phyloP scores from a whole-genome alignment of 2,888 invertebrate species.

The Lasioglossum calceatum region DNA sequence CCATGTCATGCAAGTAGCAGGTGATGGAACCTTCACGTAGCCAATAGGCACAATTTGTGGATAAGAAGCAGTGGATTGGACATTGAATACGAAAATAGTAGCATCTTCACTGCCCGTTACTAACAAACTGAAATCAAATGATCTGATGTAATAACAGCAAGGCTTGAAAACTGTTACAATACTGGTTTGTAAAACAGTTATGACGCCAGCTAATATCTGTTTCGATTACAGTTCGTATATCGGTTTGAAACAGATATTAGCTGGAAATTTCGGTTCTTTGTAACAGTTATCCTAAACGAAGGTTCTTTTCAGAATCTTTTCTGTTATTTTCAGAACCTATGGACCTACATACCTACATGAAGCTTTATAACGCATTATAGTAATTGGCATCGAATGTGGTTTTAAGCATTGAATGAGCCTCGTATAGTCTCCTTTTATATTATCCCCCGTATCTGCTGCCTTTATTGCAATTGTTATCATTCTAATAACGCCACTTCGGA shows the following conservation, averaged over 20 bases:
- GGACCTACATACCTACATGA: constrained; percentile 72
- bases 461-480: constrained; percentile 80
- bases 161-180: not conserved
- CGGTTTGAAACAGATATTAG: too few species aligned
- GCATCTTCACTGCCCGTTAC: constrained; percentile 89
- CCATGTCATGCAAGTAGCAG: constrained; percentile 89
- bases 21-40: constrained; percentile 88
- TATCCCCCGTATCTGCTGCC: constrained; percentile 40
- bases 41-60: constrained; percentile 88
- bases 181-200: not conserved
- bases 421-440: constrained; percentile 63
- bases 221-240: too few species aligned
- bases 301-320: not conserved
- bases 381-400: constrained; percentile 89
- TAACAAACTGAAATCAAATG: constrained; percentile 84
- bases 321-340: not conserved
- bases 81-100: constrained; percentile 89
- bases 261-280: not conserved
- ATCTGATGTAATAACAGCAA: not conserved
- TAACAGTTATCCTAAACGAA: too few species aligned
- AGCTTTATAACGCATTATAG: constrained; percentile 87
- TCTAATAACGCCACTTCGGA: constrained; percentile 90
- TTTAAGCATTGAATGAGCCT: constrained; percentile 84
- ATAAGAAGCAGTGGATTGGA: constrained; percentile 81
- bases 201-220: too few species aligned